These are phyloP conservation scores for Drosophila ohnishii DNA, from an alignment of 1,140 invertebrate species.

Conservation along the genomic window DNA sequence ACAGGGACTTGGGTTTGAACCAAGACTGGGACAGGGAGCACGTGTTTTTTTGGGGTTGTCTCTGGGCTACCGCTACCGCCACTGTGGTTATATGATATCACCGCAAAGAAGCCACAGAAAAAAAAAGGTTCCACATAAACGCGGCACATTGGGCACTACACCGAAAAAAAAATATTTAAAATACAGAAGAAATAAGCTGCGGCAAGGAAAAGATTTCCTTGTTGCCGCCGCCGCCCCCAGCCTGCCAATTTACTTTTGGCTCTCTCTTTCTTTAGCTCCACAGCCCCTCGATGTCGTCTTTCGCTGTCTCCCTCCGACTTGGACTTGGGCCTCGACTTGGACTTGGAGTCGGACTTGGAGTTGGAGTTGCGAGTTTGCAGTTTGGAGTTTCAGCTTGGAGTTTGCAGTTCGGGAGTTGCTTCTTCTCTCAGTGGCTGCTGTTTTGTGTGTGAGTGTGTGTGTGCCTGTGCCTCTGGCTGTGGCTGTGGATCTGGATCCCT, in stretches of 20 bases:
- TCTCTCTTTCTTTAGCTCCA: slow-evolving; percentile 14
- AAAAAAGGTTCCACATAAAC: slow-evolving; percentile 34
- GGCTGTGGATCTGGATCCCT: slow-evolving; percentile 34
- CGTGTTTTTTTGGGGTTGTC: slow-evolving; percentile 21
- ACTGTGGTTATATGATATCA: slow-evolving; percentile 71
- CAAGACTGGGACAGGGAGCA: slow-evolving; percentile 12
- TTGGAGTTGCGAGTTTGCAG: background rate
- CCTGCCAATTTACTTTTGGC: slow-evolving; percentile 47
- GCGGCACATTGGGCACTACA: slow-evolving; percentile 12
- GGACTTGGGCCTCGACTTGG: slow-evolving; percentile 2
- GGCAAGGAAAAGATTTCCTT: slow-evolving; percentile 24
- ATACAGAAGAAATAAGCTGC: slow-evolving; percentile 26
- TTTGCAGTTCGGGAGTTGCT: slow-evolving; percentile 20
- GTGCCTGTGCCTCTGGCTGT: slow-evolving; percentile 23
- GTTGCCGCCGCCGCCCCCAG: background rate
- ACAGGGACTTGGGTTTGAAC: background rate
- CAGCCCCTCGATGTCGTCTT: slow-evolving; percentile 4
- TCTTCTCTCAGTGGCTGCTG: slow-evolving; percentile 40
- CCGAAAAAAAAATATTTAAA: slow-evolving; percentile 26
- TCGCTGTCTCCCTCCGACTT: background rate
- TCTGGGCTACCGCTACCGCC: background rate
- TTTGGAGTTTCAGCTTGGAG: background rate
- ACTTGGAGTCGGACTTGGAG: background rate
- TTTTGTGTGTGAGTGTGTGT: background rate
- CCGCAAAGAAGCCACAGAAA: slow-evolving; percentile 71